Conservation (phyloP, 1,140 invertebrate genomes). For the Lepidurus packardi region DNA sequence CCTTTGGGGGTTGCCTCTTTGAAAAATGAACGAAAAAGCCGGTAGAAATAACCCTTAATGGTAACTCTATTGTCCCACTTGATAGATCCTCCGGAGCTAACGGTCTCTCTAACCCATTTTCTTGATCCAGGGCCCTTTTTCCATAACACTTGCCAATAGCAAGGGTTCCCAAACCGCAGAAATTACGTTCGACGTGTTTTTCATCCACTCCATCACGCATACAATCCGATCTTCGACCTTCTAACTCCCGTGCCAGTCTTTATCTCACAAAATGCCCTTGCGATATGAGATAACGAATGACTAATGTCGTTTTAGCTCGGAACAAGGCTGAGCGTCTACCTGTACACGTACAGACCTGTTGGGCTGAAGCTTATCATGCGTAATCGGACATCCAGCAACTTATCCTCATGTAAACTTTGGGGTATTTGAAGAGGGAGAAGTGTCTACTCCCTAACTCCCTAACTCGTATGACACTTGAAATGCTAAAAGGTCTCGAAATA, state of each 20-base stretch:
- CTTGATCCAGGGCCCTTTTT: background rate
- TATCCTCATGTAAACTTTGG: no score
- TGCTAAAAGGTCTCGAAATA: background rate
- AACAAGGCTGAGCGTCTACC: background rate
- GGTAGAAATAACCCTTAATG: conserved; percentile 10
- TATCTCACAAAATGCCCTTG: background rate
- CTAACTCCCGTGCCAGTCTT: background rate
- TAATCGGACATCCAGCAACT: no score
- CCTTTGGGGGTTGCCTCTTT: background rate
- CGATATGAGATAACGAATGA: background rate
- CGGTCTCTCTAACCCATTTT: background rate
- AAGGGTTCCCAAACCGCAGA: background rate
- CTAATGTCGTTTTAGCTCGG: background rate
- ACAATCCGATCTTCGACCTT: background rate
- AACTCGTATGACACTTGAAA: no score
- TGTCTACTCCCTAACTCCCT: no score
- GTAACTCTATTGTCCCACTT: conserved; percentile 7
- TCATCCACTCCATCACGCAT: background rate
- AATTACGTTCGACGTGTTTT: background rate
- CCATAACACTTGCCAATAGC: background rate
- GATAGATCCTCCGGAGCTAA: conserved; percentile 5
- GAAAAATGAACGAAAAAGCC: background rate
- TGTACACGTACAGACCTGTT: background rate
- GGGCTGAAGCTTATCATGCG: no score
- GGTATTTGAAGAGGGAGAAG: no score